phyloP scores from a whole-genome alignment of 1,140 invertebrate species.

The Caerostris extrusa region DNA sequence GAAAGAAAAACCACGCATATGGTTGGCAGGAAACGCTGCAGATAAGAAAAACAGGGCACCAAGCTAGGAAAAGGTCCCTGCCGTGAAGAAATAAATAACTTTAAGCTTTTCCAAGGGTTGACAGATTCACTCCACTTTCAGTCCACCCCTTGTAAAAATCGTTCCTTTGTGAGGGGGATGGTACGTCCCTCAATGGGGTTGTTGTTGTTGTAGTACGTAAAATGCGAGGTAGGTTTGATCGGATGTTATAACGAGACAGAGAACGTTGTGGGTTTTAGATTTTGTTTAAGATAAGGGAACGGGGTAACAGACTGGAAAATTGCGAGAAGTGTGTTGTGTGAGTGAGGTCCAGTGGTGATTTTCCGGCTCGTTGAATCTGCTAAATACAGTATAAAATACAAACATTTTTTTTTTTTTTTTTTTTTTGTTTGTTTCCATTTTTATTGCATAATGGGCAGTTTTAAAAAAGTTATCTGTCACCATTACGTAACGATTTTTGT shows the following conservation, averaged over 20 bases:
- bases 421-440: no score
- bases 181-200: background rate
- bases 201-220: background rate
- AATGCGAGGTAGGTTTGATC: background rate
- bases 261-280: background rate
- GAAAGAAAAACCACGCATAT: background rate
- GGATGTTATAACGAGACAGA: background rate
- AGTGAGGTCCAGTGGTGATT: no score
- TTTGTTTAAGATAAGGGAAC: background rate
- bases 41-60: conserved; percentile 9
- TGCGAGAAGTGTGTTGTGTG: background rate
- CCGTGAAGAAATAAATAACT: conserved; percentile 32
- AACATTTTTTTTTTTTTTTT: no score
- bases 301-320: background rate
- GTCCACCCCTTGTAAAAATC: conserved; percentile 3
- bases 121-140: background rate
- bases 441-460: no score
- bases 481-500: no score
- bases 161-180: background rate
- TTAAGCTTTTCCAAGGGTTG: background rate
- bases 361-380: no score
- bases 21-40: background rate
- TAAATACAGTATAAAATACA: no score
- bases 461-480: no score
- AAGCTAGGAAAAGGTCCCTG: background rate